Evolutionary conservation across 2,797 vertebrate genomes (phyloP).

Genomic region (Selene dorsalis): DNA sequence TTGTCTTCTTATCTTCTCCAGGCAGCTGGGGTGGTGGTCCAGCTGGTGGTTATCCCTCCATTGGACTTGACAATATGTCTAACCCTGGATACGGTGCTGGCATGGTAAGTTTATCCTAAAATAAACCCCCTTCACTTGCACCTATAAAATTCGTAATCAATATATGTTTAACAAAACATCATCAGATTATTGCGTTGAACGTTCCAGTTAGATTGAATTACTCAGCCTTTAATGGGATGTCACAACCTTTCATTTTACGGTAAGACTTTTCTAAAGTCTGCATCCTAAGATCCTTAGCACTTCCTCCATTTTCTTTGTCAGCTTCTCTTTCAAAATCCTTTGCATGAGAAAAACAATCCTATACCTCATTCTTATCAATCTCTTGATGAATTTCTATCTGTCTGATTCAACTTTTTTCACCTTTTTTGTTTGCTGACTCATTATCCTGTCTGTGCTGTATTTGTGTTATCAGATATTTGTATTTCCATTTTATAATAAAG

Average conservation of each 20-base stretch:
- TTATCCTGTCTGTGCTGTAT: constrained; percentile 25
- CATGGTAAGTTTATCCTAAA: constrained; percentile 87
- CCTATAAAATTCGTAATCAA: background rate
- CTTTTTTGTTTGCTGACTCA: constrained; percentile 27
- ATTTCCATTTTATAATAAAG: constrained; percentile 14
- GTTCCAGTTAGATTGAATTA: constrained; percentile 75
- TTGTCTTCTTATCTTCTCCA: constrained; percentile 69
- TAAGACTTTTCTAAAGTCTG: constrained; percentile 68
- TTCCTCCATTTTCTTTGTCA: constrained; percentile 28
- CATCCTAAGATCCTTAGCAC: constrained; percentile 38
- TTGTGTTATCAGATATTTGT: constrained; percentile 14
- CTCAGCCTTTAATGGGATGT: constrained; percentile 62
- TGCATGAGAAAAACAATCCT: constrained; percentile 57
- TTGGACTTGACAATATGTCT: constrained; percentile 72
- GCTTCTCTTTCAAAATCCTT: constrained; percentile 33
- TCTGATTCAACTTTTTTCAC: constrained; percentile 13
- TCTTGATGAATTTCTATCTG: constrained; percentile 25
- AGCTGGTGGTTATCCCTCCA: constrained; percentile 82
- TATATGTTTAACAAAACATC: constrained; percentile 24
- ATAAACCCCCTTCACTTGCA: constrained; percentile 3
- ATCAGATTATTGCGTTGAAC: constrained; percentile 59
- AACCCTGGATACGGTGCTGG: constrained; percentile 81
- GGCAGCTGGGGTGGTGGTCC: constrained; percentile 91
- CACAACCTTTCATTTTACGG: constrained; percentile 53
- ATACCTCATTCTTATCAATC: constrained; percentile 16